Percentiles rank a stretch among this genome's conserved stretches.
Evolutionary conservation across 2,888 invertebrate species (phyloP).

Genomic region (Anticlea derivata): DNA sequence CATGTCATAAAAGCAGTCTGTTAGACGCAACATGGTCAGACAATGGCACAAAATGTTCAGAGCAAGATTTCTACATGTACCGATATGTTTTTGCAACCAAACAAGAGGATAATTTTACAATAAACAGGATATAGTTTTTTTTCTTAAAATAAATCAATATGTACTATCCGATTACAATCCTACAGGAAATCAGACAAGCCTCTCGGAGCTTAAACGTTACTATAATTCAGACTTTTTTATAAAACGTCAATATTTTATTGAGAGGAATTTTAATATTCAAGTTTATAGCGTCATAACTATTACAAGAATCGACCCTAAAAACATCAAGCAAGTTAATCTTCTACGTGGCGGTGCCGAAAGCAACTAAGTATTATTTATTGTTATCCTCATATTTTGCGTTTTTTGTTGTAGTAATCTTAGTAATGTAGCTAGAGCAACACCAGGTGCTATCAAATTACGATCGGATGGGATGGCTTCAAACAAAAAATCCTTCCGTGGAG

Average conservation of each 20-base stretch:
- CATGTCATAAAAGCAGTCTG: not conserved
- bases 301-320: constrained; percentile 7
- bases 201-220: not conserved
- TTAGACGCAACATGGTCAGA: not conserved
- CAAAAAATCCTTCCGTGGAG: constrained; percentile 13
- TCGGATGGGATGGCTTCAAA: constrained; percentile 32
- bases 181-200: constrained; percentile 7
- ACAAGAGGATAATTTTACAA: too few relatives aligned
- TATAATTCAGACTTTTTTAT: constrained; percentile 1
- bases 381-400: constrained; percentile 47
- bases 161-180: not conserved
- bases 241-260: constrained; percentile 3
- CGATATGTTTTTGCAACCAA: too few relatives aligned
- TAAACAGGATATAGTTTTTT: too few relatives aligned
- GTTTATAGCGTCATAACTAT: constrained; percentile 25
- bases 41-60: too few relatives aligned
- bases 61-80: too few relatives aligned
- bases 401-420: constrained; percentile 59
- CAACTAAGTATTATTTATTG: constrained; percentile 59
- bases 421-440: constrained; percentile 55
- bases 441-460: constrained; percentile 66
- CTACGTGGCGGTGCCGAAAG: constrained; percentile 53
- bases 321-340: constrained; percentile 45
- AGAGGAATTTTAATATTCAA: constrained; percentile 28
- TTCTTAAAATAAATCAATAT: not conserved